Evolutionary conservation across 2,888 invertebrate species (phyloP), one percentile per base, ranked within the genome.

Genomic region (Leptopilina syphax): DNA sequence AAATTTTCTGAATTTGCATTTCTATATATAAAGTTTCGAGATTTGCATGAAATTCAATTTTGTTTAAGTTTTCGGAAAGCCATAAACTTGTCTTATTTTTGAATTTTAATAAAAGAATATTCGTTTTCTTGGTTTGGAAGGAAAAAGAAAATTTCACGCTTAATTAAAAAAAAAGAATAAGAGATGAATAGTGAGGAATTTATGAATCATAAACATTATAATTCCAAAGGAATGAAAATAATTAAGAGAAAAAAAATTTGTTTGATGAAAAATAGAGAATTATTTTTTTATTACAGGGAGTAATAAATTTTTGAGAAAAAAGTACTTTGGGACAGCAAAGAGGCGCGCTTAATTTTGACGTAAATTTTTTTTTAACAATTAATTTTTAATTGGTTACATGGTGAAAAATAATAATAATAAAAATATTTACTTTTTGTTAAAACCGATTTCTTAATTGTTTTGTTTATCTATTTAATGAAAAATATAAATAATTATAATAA

Each of bases 171-270:
- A 44, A 5, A 44, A 44, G n/a, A 18, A 60, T n/a, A 60, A 18
- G 18, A n/a, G n/a, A 60, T 60, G 18, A 60, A 60, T 7, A 8
- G 24, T 63, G 24, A 63, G 63, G 24, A 63, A 63, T 63, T 63
- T 63, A 63, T 63, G 63, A 63, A 63, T 63, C 63, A 24, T 63
- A 63, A 63, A 63, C 63, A 63, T 34, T 34, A 34, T 24, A 63
- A 63, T 63, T 63, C 24, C 24, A 63, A 63, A 10, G 63, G 24
- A 34, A 34, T 63, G 18, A 63, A 63, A 63, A 24, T 24, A n/a
- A 18, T 63, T 6, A 63, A 63, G 8, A 44, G 8, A 44, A 44
- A 44, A 44, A 44, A 24, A 63, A 8, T 9, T 63, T 63, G 24
- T 63, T 34, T 63, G 63, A 63, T 63, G 9, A 63, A 24, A 63